Conservation (phyloP, 2,888 invertebrate species). For the Nomada fabriciana region DNA sequence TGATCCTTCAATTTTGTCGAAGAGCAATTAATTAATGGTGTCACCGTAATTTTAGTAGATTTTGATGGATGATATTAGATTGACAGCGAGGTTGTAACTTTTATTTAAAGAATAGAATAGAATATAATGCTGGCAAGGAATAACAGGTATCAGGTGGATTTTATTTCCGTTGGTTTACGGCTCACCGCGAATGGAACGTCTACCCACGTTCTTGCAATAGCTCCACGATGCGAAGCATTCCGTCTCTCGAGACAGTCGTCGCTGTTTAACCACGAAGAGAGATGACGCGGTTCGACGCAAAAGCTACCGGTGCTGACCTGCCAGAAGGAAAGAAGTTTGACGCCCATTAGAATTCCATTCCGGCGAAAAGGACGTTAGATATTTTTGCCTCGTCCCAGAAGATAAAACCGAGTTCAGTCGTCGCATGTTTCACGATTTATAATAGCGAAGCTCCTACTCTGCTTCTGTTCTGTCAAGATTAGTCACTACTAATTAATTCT, state of each 20-base stretch:
- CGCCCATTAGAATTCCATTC: constrained; percentile 49
- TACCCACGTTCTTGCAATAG: constrained; percentile 49
- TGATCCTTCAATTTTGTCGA: no score
- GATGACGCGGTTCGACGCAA: constrained; percentile 35
- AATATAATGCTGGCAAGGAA: no score
- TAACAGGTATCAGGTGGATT: constrained; percentile 11
- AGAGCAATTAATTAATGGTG: no score
- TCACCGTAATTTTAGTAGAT: no score
- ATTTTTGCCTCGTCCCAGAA: constrained; percentile 1
- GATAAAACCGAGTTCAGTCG: background rate
- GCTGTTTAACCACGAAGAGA: constrained; percentile 14
- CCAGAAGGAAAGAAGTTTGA: constrained; percentile 36
- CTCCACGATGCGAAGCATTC: constrained; percentile 46
- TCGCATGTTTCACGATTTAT: background rate
- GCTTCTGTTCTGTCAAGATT: no score
- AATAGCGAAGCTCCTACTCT: background rate
- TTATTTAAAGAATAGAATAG: no score
- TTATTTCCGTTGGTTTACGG: constrained; percentile 51
- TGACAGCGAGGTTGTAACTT: no score
- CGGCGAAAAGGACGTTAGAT: constrained; percentile 25
- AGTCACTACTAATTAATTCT: no score
- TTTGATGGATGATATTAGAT: no score
- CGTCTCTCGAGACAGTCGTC: constrained; percentile 37
- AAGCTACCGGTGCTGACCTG: constrained; percentile 29
- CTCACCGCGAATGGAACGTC: constrained; percentile 36